A percentile compares a stretch with the other conserved stretches of the same genome.
These are phyloP conservation scores for Toxostoma redivivum DNA, from an alignment of 2,113 vertebrate genomes.

Conservation along the genomic window DNA sequence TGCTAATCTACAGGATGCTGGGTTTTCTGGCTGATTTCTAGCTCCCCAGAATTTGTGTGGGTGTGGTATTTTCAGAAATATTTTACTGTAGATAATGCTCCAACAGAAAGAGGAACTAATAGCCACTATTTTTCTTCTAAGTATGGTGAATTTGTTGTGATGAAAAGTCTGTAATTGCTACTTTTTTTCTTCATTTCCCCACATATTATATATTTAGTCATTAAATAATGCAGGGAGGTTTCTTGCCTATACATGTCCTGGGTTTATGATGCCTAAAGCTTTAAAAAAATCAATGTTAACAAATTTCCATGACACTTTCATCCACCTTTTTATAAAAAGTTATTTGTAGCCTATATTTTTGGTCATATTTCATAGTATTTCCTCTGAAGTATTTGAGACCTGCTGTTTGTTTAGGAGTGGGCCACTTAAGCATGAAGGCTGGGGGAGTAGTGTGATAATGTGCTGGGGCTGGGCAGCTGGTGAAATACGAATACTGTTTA, in stretches of 20 bases:
- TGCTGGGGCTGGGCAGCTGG: background rate
- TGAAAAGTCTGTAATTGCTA: background rate
- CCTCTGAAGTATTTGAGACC: background rate
- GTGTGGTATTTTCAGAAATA: background rate
- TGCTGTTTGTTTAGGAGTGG: background rate
- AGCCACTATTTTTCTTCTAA: background rate
- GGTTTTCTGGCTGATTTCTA: background rate
- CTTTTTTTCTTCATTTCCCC: background rate
- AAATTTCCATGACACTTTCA: background rate
- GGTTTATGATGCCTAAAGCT: background rate
- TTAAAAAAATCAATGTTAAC: background rate
- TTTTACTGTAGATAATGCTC: background rate
- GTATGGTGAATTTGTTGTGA: background rate
- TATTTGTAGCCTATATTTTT: background rate
- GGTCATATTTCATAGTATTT: background rate
- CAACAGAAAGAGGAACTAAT: background rate
- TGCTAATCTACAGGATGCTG: background rate
- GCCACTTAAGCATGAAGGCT: background rate
- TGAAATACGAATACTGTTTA: background rate
- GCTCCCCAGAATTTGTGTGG: background rate
- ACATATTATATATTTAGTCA: background rate
- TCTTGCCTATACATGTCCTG: background rate
- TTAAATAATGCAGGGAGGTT: background rate
- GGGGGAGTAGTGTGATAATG: background rate
- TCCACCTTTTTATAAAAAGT: background rate